Conservation (phyloP, 2,113 vertebrate genomes). For the Odobenus rosmarus region DNA sequence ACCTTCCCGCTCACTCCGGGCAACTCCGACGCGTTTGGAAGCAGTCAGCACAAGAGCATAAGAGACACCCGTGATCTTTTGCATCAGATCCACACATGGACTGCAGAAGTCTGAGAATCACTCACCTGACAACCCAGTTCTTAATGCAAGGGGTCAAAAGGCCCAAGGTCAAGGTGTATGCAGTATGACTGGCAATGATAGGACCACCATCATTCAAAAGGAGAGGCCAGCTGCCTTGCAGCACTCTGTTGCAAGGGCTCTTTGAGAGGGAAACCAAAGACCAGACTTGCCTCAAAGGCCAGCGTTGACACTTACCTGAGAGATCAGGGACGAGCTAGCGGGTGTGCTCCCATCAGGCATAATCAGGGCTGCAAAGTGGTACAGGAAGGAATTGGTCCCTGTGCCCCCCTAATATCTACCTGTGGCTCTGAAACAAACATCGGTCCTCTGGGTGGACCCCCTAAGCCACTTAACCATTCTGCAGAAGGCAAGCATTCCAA, state of each 20-base stretch:
- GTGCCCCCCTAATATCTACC: neutral
- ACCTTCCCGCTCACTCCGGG: neutral
- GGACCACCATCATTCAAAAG: neutral
- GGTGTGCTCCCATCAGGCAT: neutral
- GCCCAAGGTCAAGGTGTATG: neutral
- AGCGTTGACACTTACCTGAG: neutral
- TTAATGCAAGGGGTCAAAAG: neutral
- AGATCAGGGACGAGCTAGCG: neutral
- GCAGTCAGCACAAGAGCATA: accelerated
- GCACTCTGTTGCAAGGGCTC: neutral
- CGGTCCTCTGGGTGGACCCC: neutral
- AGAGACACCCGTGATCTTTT: neutral
- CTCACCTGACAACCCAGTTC: neutral
- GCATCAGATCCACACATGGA: neutral
- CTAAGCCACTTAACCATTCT: too few relatives aligned
- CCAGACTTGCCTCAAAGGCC: neutral
- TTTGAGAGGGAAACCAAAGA: neutral
- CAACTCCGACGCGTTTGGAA: neutral
- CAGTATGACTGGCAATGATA: accelerated
- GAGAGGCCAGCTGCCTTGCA: neutral
- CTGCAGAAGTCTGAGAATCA: neutral
- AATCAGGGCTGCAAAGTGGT: accelerated
- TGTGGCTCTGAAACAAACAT: neutral
- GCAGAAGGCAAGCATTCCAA: neutral
- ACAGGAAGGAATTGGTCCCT: neutral